Base-by-base conservation (phyloP, 2,797 vertebrate species). In the Dendrocincla tyrannina region DNA sequence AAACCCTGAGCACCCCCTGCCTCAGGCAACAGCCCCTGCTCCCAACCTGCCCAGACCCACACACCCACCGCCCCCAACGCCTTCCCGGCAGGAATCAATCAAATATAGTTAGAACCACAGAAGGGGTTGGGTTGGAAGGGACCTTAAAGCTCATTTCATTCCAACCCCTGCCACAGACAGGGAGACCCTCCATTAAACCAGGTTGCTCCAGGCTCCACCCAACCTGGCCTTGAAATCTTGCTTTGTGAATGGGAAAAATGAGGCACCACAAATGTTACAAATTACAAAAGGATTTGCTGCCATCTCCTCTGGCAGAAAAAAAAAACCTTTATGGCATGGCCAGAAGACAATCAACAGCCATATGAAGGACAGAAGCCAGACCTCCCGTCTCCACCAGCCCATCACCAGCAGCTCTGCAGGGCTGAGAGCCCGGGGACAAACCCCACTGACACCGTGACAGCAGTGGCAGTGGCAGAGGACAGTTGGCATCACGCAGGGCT, bases 1-100 rank as follows among this genome's bases (percentile, higher is more conserved):
- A 73, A 37, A n/a, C 27, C 17, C 41, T 13, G 5, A 0, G 0
- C 16, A 17, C 2, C 17, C 42, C 37, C 41, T 23, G n/a, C 10
- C 53, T n/a, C 49, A 35, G 20, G 17, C 13, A 63, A 6, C 15
- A 55, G 37, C 19, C 50, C 19, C 72, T 23, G 49, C 28, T 16
- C 55, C 50, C 67, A 72, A 11, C n/a, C 41, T 30, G 24, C 15
- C 23, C n/a, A 30, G 53, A 17, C 33, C n/a, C 73, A 41, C 0
- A 3, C 1, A 52, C 15, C 20, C 53, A 32, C 47, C 39, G 25
- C 3, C 62, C 24, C 42, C 46, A 52, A 1, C 23, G 42, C 2
- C 37, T 0, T 35, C 35, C 33, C 11, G 15, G 39, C 30, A 76
- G 47, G 39, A 76, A 63, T 3, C 2, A 3, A 20, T 12, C 35